Evolutionary conservation across 2,888 invertebrate genomes (phyloP).

Genomic region (Toxonevra muliebris): DNA sequence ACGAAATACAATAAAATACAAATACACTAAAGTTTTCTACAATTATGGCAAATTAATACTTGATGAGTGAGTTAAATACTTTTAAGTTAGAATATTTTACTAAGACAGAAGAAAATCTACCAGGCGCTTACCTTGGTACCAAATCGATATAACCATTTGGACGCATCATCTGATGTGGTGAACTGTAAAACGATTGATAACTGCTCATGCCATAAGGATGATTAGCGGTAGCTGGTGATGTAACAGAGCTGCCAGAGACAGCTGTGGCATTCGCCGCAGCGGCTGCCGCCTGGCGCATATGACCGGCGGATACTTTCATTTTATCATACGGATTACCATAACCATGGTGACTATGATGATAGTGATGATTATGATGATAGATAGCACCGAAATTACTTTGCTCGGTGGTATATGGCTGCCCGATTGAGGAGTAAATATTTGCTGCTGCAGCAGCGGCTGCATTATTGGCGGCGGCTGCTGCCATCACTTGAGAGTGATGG

Average conservation of each 20-base stretch:
- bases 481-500: conserved; percentile 42
- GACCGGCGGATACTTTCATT: conserved; percentile 56
- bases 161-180: conserved; percentile 61
- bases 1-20: conserved; percentile 8
- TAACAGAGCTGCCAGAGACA: conserved; percentile 29
- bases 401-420: conserved; percentile 61
- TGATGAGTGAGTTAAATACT: neutral
- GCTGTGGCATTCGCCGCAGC: conserved; percentile 32
- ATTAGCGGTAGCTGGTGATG: conserved; percentile 42
- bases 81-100: conserved; percentile 1
- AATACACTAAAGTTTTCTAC: conserved; percentile 22
- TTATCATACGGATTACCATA: conserved; percentile 64
- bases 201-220: conserved; percentile 58
- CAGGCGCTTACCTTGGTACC: conserved; percentile 58
- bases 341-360: conserved; percentile 46
- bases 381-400: conserved; percentile 64
- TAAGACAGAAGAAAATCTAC: neutral
- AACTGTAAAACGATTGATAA: conserved; percentile 62
- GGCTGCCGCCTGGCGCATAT: conserved; percentile 40
- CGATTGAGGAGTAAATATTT: conserved; percentile 59
- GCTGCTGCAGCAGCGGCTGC: conserved; percentile 43
- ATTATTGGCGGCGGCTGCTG: neutral
- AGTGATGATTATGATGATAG: conserved; percentile 63
- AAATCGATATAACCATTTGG: conserved; percentile 63
- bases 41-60: conserved; percentile 22